Conservation (phyloP, 2,888 invertebrate species). For the Phytoseiulus persimilis region DNA sequence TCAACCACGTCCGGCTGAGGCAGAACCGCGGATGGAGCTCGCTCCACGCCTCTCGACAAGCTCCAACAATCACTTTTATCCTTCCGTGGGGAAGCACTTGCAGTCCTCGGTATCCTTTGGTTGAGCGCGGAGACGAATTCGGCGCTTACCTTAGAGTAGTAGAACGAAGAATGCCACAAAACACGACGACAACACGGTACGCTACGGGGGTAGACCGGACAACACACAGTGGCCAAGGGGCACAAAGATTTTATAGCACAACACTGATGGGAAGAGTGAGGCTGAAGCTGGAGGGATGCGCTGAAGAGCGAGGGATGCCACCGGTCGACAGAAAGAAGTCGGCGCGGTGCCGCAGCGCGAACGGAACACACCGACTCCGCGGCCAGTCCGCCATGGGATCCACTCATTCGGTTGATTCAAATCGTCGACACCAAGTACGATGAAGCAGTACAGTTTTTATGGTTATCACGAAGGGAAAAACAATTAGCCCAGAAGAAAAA, state of each 20-base stretch:
- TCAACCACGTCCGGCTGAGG: background rate
- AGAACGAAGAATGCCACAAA: background rate
- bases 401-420: background rate
- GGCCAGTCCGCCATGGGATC: background rate
- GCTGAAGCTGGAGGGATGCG: slow-evolving; percentile 5
- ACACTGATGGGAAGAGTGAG: slow-evolving; percentile 1
- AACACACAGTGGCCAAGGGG: background rate
- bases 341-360: background rate
- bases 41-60: background rate
- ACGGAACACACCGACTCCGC: background rate
- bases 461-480: too few species aligned
- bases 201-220: slow-evolving; percentile 5
- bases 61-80: background rate
- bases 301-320: slow-evolving; percentile 5
- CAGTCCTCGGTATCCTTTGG: background rate
- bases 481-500: too few species aligned
- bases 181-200: slow-evolving; percentile 5
- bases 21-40: background rate
- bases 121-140: background rate
- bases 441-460: too few species aligned
- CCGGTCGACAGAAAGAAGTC: background rate
- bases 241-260: slow-evolving; percentile 5
- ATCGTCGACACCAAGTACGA: too few species aligned
- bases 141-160: background rate
- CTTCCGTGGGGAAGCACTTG: background rate